phyloP scores from a whole-genome alignment of 2,888 invertebrate genomes.

The Teinopalpus imperialis region DNA sequence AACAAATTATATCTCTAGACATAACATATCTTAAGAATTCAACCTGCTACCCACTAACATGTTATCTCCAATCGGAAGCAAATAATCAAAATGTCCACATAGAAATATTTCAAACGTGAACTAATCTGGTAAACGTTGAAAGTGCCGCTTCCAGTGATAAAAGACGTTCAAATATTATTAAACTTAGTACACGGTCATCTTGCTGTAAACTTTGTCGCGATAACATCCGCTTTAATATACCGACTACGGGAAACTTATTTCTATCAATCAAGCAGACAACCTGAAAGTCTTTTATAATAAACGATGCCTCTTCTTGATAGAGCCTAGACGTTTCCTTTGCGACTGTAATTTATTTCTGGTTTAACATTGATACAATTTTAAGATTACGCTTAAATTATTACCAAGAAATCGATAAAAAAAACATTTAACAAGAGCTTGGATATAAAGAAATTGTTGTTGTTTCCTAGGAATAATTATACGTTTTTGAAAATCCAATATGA shows the following conservation, averaged over 20 bases:
- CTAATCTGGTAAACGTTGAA: slow-evolving; percentile 12
- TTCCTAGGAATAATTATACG: no score
- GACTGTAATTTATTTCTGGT: slow-evolving; percentile 7
- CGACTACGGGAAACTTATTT: slow-evolving; percentile 16
- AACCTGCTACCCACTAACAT: slow-evolving; percentile 5
- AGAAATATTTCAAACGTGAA: not conserved
- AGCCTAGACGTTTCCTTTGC: slow-evolving; percentile 17
- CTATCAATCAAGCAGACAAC: slow-evolving; percentile 18
- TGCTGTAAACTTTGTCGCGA: slow-evolving; percentile 9
- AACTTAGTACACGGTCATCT: slow-evolving; percentile 10
- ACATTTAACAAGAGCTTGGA: no score
- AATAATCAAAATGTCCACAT: slow-evolving; percentile 21
- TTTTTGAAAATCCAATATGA: no score
- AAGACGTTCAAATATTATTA: slow-evolving; percentile 15
- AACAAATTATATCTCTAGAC: no score
- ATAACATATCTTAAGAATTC: no score
- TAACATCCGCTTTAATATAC: slow-evolving; percentile 15
- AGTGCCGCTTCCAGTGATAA: slow-evolving; percentile 22
- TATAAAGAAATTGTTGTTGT: no score
- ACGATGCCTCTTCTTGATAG: slow-evolving; percentile 19
- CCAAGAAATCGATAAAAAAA: slow-evolving; percentile 6
- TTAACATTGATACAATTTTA: slow-evolving; percentile 14
- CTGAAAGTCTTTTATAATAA: slow-evolving; percentile 17
- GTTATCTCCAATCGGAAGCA: slow-evolving; percentile 22
- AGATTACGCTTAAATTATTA: slow-evolving; percentile 17